A percentile compares a stretch with the other conserved stretches of the same genome.
Evolutionary conservation across 1,140 invertebrate genomes (phyloP).

Genomic region (Pseudomyrmex dendroicus): DNA sequence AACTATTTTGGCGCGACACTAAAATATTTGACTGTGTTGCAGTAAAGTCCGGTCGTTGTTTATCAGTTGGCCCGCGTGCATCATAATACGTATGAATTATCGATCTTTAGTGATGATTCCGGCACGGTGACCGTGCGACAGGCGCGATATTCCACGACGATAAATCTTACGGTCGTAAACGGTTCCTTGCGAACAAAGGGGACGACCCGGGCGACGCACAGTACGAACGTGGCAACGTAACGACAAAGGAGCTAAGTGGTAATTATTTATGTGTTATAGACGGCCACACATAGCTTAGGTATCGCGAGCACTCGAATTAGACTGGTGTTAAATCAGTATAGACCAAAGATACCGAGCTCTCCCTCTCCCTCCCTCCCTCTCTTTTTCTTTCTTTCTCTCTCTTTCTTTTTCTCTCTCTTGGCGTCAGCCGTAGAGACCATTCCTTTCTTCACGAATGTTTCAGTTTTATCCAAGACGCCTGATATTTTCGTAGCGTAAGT

Average conservation of each 20-base stretch:
- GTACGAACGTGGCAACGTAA: conserved; percentile 65
- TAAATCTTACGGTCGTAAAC: conserved; percentile 78
- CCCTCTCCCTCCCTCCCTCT: too few species aligned
- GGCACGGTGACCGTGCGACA: conserved; percentile 61
- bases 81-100: conserved; percentile 75
- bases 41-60: conserved; percentile 54
- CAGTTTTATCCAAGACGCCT: conserved; percentile 48
- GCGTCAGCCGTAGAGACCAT: not conserved
- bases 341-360: conserved; percentile 61
- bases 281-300: conserved; percentile 12
- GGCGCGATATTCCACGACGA: conserved; percentile 64
- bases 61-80: conserved; percentile 57
- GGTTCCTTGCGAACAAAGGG: conserved; percentile 73
- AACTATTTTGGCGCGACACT: conserved; percentile 52
- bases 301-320: conserved; percentile 75
- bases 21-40: conserved; percentile 35
- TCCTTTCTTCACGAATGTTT: conserved; percentile 17
- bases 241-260: conserved; percentile 80
- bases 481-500: conserved; percentile 44
- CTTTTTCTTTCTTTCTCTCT: too few species aligned
- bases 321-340: conserved; percentile 80
- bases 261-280: conserved; percentile 82
- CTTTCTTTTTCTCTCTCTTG: not conserved
- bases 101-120: conserved; percentile 79
- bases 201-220: conserved; percentile 38